Evolutionary conservation across 2,113 vertebrate genomes (phyloP), one percentile per base, ranked within the genome.

Genomic region (Mesitornis unicolor): DNA sequence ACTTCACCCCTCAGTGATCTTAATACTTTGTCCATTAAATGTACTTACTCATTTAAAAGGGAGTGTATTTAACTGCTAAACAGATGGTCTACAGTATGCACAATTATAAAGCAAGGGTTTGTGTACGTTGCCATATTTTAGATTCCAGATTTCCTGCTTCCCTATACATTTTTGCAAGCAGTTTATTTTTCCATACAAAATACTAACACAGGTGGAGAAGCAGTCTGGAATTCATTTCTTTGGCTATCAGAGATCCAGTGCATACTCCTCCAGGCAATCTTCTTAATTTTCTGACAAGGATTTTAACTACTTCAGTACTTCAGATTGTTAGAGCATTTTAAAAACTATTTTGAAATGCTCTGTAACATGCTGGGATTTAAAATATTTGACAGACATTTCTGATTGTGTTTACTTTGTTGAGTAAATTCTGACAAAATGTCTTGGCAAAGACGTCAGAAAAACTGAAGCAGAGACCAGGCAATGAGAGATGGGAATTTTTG

Each of bases 1-100:
- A 92, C 82, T 89, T 96, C 97, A 98, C 88, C 97, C 97, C 97
- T 96, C 96, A 95, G 93, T 96, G 97, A 97, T 97, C 97, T 96
- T 97, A 96, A 95, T 97, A 93, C 89, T 97, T 93, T 13, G 93
- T 93, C 97, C 95, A 93, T 97, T 97, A 97, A 97, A 94, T 88
- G 68, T 90, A 94, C 82, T 96, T 95, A 85, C 83, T 96, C 93
- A 95, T 96, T 96, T 95, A 97, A 97, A 97, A 94, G 88, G 59
- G 73, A 96, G 82, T 77, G 89, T 86, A 86, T 95, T 98, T 97
- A 96, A 96, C 95, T 70, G 65, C 95, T 92, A 97, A 97, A 96
- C 97, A 98, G 97, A 97, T 98, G 97, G 93, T 96, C 93, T 90
- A 91, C 67, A 95, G 93, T 71, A 63, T 6, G 8, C 60, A 92